phyloP scores from a whole-genome alignment of 2,113 vertebrate species.

The Lophotis ruficrista region DNA sequence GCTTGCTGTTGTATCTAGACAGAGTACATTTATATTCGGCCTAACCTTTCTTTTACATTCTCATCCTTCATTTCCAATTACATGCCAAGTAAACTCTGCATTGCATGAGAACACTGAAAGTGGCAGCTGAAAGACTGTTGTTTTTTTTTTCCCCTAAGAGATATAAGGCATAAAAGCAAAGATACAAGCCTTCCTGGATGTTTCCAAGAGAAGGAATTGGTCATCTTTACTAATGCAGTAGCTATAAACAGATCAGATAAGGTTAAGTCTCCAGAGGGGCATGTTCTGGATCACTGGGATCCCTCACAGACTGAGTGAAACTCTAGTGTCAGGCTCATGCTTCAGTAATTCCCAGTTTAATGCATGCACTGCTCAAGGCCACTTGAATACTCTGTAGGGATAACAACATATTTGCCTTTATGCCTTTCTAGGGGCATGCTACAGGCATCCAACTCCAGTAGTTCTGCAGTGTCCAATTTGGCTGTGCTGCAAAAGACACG shows the following conservation, averaged over 20 bases:
- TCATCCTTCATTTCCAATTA: not conserved
- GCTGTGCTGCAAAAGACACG: not conserved
- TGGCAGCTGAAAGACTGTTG: not conserved
- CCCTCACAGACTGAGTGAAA: not conserved
- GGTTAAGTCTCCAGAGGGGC: not conserved
- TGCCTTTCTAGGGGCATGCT: not conserved
- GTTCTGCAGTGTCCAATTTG: not conserved
- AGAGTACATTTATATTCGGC: not conserved
- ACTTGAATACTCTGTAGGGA: not conserved
- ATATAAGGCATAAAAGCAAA: not conserved
- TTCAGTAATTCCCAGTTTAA: not conserved
- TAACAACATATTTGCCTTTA: not conserved
- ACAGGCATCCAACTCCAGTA: not conserved
- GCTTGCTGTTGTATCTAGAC: not conserved
- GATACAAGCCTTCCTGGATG: not conserved
- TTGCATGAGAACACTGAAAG: not conserved
- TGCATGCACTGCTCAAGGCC: not conserved
- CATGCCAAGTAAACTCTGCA: not conserved
- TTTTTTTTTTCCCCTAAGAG: not conserved
- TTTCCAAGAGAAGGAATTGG: not conserved
- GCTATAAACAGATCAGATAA: not conserved
- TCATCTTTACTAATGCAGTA: not conserved
- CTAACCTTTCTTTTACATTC: not conserved
- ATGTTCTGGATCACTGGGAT: not conserved
- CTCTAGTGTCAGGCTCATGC: not conserved